Evolutionary conservation across 2,797 vertebrate species (phyloP).

Genomic region (Rousettus madagascariensis): DNA sequence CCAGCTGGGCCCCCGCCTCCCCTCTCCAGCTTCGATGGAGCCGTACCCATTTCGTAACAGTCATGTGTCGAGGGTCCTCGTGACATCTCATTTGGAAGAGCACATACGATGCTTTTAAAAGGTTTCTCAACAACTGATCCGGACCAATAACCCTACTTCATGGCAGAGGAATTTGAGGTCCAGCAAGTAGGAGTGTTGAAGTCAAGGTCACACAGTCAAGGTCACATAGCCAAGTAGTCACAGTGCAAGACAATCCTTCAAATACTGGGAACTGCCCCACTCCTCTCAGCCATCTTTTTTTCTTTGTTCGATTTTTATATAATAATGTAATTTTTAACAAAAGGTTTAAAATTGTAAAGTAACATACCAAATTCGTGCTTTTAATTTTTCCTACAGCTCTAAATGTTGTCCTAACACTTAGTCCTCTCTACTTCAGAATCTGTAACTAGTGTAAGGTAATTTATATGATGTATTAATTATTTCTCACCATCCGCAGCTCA

Average conservation of each 20-base stretch:
- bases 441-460: neutral
- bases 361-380: neutral
- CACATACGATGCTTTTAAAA: neutral
- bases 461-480: neutral
- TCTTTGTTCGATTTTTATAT: neutral
- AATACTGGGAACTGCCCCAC: neutral
- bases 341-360: neutral
- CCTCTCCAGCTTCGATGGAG: neutral
- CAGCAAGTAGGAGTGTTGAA: neutral
- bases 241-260: neutral
- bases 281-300: neutral
- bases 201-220: neutral
- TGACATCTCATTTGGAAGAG: neutral
- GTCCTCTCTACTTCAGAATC: neutral
- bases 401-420: neutral
- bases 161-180: neutral
- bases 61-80: neutral
- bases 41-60: neutral
- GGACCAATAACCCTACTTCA: neutral
- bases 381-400: neutral
- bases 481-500: neutral
- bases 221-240: neutral
- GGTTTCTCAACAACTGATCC: neutral
- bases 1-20: neutral
- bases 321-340: constrained; percentile 9